These are phyloP conservation scores for Parazoanthus darwini DNA, from an alignment of 92 coral and sea anemone genomes.

Conservation along the genomic window DNA sequence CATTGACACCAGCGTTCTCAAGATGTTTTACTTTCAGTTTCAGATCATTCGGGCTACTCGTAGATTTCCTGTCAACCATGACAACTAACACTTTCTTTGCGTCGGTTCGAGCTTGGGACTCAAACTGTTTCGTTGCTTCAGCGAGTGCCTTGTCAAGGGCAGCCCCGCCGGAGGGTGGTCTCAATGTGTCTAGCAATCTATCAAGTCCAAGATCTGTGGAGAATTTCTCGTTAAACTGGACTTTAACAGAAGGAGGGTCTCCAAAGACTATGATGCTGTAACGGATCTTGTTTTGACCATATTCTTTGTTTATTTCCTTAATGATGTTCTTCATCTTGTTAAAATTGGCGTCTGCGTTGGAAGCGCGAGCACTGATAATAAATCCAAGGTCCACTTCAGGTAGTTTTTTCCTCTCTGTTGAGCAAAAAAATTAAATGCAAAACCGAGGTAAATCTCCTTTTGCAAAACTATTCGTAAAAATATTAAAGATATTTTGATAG, in stretches of 20 bases:
- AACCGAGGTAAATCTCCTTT: no score
- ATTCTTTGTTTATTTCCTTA: slow-evolving; percentile 57
- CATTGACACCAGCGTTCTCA: background rate
- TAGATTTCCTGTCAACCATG: slow-evolving; percentile 30
- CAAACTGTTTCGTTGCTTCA: slow-evolving; percentile 40
- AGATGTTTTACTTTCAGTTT: slow-evolving; percentile 16
- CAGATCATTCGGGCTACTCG: slow-evolving; percentile 13
- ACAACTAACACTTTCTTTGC: slow-evolving; percentile 16
- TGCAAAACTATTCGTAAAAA: no score
- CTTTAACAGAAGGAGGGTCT: slow-evolving; percentile 26
- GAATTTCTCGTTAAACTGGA: slow-evolving; percentile 37
- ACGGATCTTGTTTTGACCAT: slow-evolving; percentile 51
- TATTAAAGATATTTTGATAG: background rate
- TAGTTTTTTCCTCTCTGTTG: slow-evolving; percentile 47
- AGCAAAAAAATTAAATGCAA: background rate
- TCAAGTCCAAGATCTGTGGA: slow-evolving; percentile 46
- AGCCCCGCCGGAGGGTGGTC: slow-evolving; percentile 36
- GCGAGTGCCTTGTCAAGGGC: slow-evolving; percentile 51
- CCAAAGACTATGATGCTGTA: slow-evolving; percentile 55
- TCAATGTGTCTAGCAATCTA: slow-evolving; percentile 10
- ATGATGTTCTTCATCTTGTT: slow-evolving; percentile 59
- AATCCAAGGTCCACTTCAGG: slow-evolving; percentile 62
- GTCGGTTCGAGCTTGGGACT: background rate
- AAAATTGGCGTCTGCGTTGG: slow-evolving; percentile 48
- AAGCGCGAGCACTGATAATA: slow-evolving; percentile 56